Base-by-base conservation (phyloP, 2,888 invertebrate genomes). In the Lasioglossum calceatum region DNA sequence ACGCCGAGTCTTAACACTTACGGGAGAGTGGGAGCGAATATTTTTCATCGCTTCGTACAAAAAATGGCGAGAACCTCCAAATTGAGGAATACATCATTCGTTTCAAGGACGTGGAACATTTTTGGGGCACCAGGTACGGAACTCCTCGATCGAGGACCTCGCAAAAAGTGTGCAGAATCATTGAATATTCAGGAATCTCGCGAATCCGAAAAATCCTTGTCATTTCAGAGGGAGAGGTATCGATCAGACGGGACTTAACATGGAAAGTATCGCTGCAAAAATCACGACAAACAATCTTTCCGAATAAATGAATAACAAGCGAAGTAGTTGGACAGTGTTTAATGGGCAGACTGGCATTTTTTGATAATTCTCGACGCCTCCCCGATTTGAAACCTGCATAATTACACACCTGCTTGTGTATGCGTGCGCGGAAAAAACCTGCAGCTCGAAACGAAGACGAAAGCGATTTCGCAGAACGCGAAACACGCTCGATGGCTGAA, bases 381-480 rank as follows among this genome's bases (percentile, higher is more conserved):
- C 10, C 50, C 32, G 32, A 32, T 32, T 73, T 12, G 19, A 19
- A 23, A 16, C 19, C 36, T 23, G 36, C 67, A 23, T 19, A 39
- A 70, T 36, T 7, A 70, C 8, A 23, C 19, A 10, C 10, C 36
- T 23, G 36, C 0, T 23, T 19, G 36, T 23, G 2, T 27, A 1
- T 27, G 36, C 12, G 10, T 16, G 16, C 10, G 4, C 5, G 19
- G 19, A 70, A 39, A 70, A 70, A 23, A 32, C 0, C 32, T 7
- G 64, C 7, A 39, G 3, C 10, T 3, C 8, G 67, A 39, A 70
- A 70, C 36, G 39, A 39, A 70, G 36, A 70, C 70, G 27, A 23
- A 50, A 44, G 32, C 64, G 64, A 27, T 64, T 44, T 19, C 27
- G 58, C 47, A 64, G 23, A 72, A 64, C 77, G 77, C 44, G 61